phyloP scores from a whole-genome alignment of 2,797 vertebrate genomes.

The Tarsius wallacei region DNA sequence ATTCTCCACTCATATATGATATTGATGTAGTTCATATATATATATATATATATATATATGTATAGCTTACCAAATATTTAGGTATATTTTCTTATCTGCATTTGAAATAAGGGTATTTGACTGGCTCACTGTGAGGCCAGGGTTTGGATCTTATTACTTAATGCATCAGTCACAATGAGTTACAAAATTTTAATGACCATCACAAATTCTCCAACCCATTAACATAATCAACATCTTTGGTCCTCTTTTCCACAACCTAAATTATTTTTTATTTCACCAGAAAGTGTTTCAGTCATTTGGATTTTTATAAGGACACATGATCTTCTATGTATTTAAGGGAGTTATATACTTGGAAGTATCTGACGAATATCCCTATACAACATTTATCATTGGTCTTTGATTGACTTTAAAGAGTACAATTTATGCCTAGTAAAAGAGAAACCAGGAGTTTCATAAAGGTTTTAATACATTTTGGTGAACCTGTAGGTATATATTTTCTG shows the following conservation, averaged over 20 bases:
- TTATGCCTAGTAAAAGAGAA: not conserved
- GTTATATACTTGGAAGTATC: not conserved
- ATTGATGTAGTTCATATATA: not conserved
- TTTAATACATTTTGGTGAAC: not conserved
- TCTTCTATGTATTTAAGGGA: not conserved
- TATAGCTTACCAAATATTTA: not conserved
- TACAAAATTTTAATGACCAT: not conserved
- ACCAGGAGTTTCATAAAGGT: not conserved
- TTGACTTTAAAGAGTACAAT: not conserved
- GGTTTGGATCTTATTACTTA: not conserved
- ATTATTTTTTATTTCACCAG: not conserved
- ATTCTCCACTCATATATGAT: not conserved
- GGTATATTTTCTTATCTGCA: not conserved
- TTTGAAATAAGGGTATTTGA: not conserved
- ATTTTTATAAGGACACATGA: no score
- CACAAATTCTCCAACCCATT: not conserved
- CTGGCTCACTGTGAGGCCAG: not conserved
- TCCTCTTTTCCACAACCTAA: not conserved
- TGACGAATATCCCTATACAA: not conserved
- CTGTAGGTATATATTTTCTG: not conserved
- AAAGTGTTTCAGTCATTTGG: not conserved
- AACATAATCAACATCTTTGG: not conserved
- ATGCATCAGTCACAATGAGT: not conserved
- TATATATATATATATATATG: no score
- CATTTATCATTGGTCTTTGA: not conserved